These are phyloP conservation scores for Ochropleura plecta DNA, from an alignment of 2,888 invertebrate species.

Conservation along the genomic window DNA sequence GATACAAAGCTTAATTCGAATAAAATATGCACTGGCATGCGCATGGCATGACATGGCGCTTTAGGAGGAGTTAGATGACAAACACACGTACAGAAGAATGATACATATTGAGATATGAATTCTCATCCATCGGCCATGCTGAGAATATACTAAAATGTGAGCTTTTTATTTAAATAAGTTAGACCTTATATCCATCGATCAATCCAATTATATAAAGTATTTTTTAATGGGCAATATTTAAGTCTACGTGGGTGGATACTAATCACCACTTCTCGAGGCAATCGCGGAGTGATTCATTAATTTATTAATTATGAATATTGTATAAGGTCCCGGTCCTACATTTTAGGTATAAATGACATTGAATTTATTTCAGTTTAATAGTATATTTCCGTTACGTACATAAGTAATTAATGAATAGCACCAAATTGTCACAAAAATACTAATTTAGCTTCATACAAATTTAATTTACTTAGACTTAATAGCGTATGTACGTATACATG, in stretches of 20 bases:
- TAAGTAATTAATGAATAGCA: neutral
- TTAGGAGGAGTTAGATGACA: no score
- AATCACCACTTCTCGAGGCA: conserved; percentile 26
- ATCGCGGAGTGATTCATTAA: conserved; percentile 9
- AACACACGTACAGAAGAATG: no score
- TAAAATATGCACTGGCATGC: conserved; percentile 8
- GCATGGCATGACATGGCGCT: no score
- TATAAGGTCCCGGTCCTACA: neutral
- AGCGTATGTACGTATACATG: neutral
- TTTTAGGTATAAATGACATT: neutral
- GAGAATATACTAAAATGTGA: neutral
- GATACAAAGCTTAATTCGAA: neutral
- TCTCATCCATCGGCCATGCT: neutral
- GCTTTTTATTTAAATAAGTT: neutral
- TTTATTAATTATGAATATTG: conserved; percentile 18
- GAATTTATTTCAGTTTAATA: conserved; percentile 4
- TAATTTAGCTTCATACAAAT: neutral
- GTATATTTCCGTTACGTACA: neutral
- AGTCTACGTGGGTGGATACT: conserved; percentile 7
- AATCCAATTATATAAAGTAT: conserved; percentile 19
- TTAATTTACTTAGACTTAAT: neutral
- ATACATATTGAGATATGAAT: neutral
- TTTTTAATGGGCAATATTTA: neutral
- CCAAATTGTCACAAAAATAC: neutral
- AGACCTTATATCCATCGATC: conserved; percentile 4